Evolutionary conservation across 1,140 invertebrate genomes (phyloP), one percentile per base, ranked within the genome.

Genomic region (Saxidomus purpurata): DNA sequence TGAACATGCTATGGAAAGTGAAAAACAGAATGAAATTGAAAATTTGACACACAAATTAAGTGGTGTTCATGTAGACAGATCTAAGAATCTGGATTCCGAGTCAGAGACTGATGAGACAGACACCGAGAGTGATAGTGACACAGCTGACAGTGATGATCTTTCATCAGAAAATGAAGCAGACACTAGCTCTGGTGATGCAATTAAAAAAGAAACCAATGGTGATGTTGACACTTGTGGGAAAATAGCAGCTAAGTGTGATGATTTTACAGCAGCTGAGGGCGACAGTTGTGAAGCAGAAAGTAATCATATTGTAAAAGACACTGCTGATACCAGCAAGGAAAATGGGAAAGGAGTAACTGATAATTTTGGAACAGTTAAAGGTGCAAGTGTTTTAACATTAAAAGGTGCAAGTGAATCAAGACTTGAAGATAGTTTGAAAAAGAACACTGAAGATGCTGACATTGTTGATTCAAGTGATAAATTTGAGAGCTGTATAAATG

Each of bases 41-140:
- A 55, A 36, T 0, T 28, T 76, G 22, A 74, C 25, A 74, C 38
- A 63, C 11, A 76, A 77, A 84, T 61, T 79, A 49, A 22, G 28
- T 28, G n/a, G 34, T 76, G 61, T 47, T 79, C 8, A 61, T 52
- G n/a, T 79, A n/a, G n/a, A 79, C n/a, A 28, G 79, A 9, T 40
- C 28, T 36, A 34, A 34, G 34, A 15, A 47, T 17, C n/a, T n/a
- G 9, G 76, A 71, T 4, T 61, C 38, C 4, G 79, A 82, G 2
- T 49, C 36, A 52, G 43, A 55, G 8, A 55, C 22, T 79, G 47
- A 76, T 47, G 67, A 89, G 36, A 17, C 34, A 38, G 67, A 80
- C 71, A 85, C 81, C n/a, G 90, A 88, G 74, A 86, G 67, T 91
- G 89, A 89, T 61, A 87, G 90, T 91, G 87, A 71, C 4, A 83